Conservation (phyloP, 2,888 invertebrate genomes). For the Ctenicera cuprea region DNA sequence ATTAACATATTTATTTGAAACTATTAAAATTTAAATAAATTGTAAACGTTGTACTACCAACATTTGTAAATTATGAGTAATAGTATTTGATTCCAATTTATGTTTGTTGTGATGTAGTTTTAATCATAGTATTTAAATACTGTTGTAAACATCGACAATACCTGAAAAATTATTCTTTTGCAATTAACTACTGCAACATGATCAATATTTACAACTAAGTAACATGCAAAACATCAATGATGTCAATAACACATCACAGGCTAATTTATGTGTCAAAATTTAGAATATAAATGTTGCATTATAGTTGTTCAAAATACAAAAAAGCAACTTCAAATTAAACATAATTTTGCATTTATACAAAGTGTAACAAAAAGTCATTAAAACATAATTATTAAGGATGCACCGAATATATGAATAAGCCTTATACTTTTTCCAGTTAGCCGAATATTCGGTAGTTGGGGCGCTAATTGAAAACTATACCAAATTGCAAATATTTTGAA, state of each 20-base stretch:
- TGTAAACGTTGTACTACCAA: too few species aligned
- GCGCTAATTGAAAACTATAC: too few species aligned
- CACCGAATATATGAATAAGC: too few species aligned
- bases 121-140: background rate
- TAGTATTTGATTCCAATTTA: background rate
- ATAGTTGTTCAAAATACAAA: background rate
- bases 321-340: background rate
- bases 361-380: too few species aligned
- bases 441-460: too few species aligned
- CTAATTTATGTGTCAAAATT: slow-evolving; percentile 30
- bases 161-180: slow-evolving; percentile 1
- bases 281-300: slow-evolving; percentile 23
- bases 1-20: too few species aligned
- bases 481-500: too few species aligned
- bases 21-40: too few species aligned
- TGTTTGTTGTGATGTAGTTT: background rate
- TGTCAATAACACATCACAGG: slow-evolving; percentile 24
- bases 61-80: too few species aligned
- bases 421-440: too few species aligned
- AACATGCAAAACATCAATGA: slow-evolving; percentile 18
- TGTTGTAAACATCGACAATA: background rate
- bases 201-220: background rate
- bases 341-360: background rate
- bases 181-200: background rate
- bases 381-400: too few species aligned